These are phyloP conservation scores for Solen grandis DNA, from an alignment of 1,140 invertebrate genomes.

Conservation along the genomic window DNA sequence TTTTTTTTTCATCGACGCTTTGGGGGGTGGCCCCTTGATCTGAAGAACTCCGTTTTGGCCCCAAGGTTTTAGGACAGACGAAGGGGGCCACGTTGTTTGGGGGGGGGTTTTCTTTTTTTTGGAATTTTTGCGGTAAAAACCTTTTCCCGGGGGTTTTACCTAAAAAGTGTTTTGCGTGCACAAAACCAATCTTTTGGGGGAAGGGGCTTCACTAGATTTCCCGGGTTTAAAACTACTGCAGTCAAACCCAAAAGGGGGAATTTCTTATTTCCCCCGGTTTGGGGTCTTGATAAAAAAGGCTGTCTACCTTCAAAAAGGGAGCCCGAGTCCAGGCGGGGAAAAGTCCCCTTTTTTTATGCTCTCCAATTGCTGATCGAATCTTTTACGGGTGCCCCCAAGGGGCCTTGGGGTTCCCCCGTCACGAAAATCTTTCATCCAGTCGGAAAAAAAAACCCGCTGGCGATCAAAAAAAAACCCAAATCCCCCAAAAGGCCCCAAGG, in stretches of 20 bases:
- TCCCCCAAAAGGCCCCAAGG: conserved; percentile 57
- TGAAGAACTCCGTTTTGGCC: conserved; percentile 76
- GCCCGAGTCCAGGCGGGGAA: conserved; percentile 66
- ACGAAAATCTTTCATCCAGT: conserved; percentile 62
- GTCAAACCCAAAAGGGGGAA: conserved; percentile 75
- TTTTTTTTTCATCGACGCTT: conserved; percentile 65
- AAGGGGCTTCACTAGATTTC: conserved; percentile 75
- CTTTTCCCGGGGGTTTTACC: conserved; percentile 70
- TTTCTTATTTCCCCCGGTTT: conserved; percentile 74
- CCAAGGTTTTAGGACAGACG: conserved; percentile 71
- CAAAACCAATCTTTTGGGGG: conserved; percentile 73
- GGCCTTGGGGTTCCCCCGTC: conserved; percentile 58
- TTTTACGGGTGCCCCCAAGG: conserved; percentile 57
- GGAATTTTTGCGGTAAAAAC: conserved; percentile 76
- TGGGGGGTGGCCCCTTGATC: conserved; percentile 76
- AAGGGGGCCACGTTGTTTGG: conserved; percentile 75
- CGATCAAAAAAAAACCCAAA: conserved; percentile 77
- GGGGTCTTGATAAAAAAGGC: conserved; percentile 69
- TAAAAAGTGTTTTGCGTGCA: conserved; percentile 73
- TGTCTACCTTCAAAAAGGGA: conserved; percentile 69
- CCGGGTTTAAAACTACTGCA: conserved; percentile 76
- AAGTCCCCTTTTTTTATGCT: conserved; percentile 64
- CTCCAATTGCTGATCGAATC: conserved; percentile 72
- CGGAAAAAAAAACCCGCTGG: conserved; percentile 71
- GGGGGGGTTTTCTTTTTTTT: conserved; percentile 73